Percentiles rank a stretch among this genome's conserved stretches.
Evolutionary conservation across 2,113 vertebrate species (phyloP).

Genomic region (Nycticebus coucang): DNA sequence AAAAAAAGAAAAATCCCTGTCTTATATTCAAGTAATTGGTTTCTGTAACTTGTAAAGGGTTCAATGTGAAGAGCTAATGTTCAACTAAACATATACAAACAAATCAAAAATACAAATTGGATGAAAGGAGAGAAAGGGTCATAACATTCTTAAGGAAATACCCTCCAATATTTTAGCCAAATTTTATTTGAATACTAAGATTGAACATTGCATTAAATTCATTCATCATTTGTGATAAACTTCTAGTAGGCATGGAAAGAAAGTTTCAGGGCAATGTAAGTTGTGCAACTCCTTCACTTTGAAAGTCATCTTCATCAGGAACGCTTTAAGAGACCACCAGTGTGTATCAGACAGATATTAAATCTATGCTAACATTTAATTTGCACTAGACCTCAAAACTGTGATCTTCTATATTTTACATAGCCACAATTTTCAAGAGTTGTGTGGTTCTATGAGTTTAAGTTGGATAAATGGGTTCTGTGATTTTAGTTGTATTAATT

Average conservation of each 20-base stretch:
- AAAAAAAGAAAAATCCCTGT: neutral
- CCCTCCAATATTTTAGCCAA: conserved; percentile 80
- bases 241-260: conserved; percentile 77
- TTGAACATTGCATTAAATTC: conserved; percentile 75
- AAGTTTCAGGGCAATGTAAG: conserved; percentile 88
- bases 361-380: conserved; percentile 92
- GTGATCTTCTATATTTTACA: conserved; percentile 95
- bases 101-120: neutral
- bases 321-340: conserved; percentile 96
- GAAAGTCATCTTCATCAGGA: conserved; percentile 93
- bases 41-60: conserved; percentile 79
- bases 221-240: conserved; percentile 73
- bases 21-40: conserved; percentile 80
- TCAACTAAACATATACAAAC: conserved; percentile 56
- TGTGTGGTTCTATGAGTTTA: conserved; percentile 87
- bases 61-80: conserved; percentile 37
- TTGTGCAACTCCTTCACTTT: conserved; percentile 94
- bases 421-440: conserved; percentile 79
- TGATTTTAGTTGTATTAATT: conserved; percentile 91
- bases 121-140: conserved; percentile 53
- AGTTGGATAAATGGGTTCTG: conserved; percentile 90
- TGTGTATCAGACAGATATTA: conserved; percentile 95
- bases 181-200: conserved; percentile 77
- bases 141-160: conserved; percentile 63
- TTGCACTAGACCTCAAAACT: conserved; percentile 95